Evolutionary conservation across 2,888 invertebrate species (phyloP), one percentile per base, ranked within the genome.

Genomic region (Melolontha melolontha): DNA sequence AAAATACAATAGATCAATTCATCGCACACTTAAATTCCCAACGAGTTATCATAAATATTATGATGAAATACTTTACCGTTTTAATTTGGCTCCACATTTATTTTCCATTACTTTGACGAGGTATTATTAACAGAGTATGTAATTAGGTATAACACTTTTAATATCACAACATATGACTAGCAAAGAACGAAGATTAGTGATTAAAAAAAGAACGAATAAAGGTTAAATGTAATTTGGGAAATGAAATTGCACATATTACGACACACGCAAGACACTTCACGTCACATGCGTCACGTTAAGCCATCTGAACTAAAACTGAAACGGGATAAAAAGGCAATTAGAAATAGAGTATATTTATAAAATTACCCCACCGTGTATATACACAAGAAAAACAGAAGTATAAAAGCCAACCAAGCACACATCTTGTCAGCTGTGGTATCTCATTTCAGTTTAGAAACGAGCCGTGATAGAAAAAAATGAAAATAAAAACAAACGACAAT

Each of bases 271-370:
- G 14, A 54, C 54, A 54, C 40, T 54, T 40, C 54, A 34, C 52
- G 34, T 59, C 44, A 47, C 59, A 49, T 47, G 47, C 59, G 59
- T 34, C 59, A 62, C 59, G 59, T 62, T 22, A 17, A 47, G 44
- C 27, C 51, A 59, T 49, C 50, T 39, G 44, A 59, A 59, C 66
- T 59, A 66, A 49, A 59, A 57, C 49, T 62, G 39, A 66, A 66
- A 68, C 65, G 64, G 59, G 49, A 68, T 66, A 65, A 66, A 68
- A 70, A 70, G 72, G 72, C 71, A 71, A 72, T 66, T 70, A 75
- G 71, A 70, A 73, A 73, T 73, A 70, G 70, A 70, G 73, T 74
- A 71, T 76, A 76, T 76, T 77, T 76, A 76, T 76, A 76, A 76
- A 75, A 71, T 70, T 74, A 76, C 78, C 78, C 77, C 78, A 76